Evolutionary conservation across 53 echinoderm and acorn worm genomes (phyloP), one percentile per base, ranked within the genome.

Genomic region (Pentamera pediparva): DNA sequence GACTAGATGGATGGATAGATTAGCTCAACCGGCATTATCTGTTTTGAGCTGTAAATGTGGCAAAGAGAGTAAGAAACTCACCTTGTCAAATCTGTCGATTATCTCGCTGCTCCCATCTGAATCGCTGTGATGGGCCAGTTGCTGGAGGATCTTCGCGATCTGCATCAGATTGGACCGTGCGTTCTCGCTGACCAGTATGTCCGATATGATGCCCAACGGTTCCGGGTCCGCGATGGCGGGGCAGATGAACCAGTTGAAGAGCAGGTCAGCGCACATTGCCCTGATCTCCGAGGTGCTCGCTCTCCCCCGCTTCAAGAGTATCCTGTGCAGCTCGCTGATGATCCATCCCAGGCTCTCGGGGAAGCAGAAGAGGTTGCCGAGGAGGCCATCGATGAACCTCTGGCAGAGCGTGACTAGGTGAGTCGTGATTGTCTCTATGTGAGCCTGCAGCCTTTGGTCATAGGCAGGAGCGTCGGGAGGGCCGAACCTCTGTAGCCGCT

Each of bases 111-210:
- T 80, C n/a, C 47, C 41, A 43, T 40, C 3, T 25, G 20, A 25
- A 43, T 45, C 45, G 51, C 47, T 65, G 43, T 84, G 79, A 39
- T 85, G 73, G 3, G 91, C 85, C 24, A 95, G 75, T 17, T 87
- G 88, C 73, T 95, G 96, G 21, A 95, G 74, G 28, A 91, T 95
- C 80, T 91, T 87, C 25, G 88, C 96, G 4, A 95, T 90, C 52
- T 95, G 96, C 96, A 95, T 91, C 75, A 95, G 53, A 35, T 95
- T 95, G 59, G 86, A 89, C 69, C 96, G 78, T 3, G 96, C 96
- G 5, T 87, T 91, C 55, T 91, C 88, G 35, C 91, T 95, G 47
- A 95, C 91, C 60, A 95, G 74, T 32, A 95, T 88, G 69, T 95
- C 96, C 2, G 96, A 91, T 4, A 87, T 83, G 32, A 95, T 87